Conservation (phyloP, 1,140 invertebrate species). For the Panagrolaimus sp. region DNA sequence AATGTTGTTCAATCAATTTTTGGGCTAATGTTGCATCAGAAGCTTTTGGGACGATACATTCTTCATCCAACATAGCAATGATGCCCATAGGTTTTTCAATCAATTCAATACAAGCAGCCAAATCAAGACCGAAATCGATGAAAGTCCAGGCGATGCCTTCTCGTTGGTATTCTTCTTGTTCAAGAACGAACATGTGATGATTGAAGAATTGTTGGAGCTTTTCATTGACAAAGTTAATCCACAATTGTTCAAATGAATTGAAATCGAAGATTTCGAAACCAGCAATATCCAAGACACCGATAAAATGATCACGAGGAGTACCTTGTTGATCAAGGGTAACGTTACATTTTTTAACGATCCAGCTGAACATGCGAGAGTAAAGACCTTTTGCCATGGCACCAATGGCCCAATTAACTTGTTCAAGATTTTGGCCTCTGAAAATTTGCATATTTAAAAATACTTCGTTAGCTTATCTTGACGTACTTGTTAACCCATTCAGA, state of each 20-base stretch:
- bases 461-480: too few relatives aligned
- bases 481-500: conserved; percentile 68
- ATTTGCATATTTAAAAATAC: too few relatives aligned
- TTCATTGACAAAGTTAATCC: conserved; percentile 99
- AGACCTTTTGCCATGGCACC: conserved; percentile 51
- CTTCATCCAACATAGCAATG: conserved; percentile 99
- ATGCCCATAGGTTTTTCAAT: conserved; percentile 99
- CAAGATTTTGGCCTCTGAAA: conserved; percentile 67
- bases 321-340: conserved; percentile 55
- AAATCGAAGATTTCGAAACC: conserved; percentile 99
- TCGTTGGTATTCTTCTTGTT: conserved; percentile 97
- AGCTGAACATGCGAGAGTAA: conserved; percentile 58
- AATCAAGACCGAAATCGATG: conserved; percentile 99
- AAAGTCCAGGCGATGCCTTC: conserved; percentile 98
- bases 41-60: conserved; percentile 99
- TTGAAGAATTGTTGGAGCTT: conserved; percentile 99
- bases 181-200: conserved; percentile 99
- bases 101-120: conserved; percentile 94
- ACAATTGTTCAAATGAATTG: conserved; percentile 99
- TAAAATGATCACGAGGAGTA: conserved; percentile 59
- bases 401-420: conserved; percentile 65
- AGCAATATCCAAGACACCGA: conserved; percentile 98
- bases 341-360: conserved; percentile 60
- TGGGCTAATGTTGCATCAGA: conserved; percentile 94
- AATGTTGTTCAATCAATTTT: conserved; percentile 94